A percentile compares a stretch with the other conserved stretches of the same genome.
phyloP scores from a whole-genome alignment of 2,113 vertebrate genomes.

The Odocoileus hemionus region DNA sequence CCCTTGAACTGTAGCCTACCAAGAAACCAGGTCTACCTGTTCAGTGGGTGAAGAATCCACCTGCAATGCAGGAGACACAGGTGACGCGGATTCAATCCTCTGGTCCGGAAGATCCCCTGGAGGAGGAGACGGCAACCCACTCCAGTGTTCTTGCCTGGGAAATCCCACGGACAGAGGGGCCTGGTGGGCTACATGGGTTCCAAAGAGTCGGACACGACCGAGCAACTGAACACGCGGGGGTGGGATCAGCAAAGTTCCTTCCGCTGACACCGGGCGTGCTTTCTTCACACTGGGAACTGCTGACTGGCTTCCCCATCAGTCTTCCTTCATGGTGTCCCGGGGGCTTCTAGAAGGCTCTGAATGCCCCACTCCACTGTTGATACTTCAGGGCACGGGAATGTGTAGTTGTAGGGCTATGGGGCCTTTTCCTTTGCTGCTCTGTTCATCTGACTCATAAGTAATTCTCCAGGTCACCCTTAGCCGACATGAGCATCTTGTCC shows the following conservation, averaged over 20 bases:
- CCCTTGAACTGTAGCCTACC: neutral
- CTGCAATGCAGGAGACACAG: neutral
- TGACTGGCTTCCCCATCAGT: neutral
- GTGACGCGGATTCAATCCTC: accelerated
- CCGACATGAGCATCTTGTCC: neutral
- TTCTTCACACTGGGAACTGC: neutral
- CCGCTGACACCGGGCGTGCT: neutral
- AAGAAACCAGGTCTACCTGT: neutral
- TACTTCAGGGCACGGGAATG: neutral
- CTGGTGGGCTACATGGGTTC: neutral
- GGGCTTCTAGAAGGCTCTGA: neutral
- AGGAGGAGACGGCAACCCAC: neutral
- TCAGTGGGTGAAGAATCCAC: neutral
- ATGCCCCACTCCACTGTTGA: neutral
- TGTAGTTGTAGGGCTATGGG: neutral
- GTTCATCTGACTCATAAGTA: neutral
- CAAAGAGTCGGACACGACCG: neutral
- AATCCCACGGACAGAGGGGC: neutral
- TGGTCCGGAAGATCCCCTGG: neutral
- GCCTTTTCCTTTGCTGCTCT: neutral
- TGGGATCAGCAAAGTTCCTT: neutral
- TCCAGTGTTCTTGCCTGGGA: neutral
- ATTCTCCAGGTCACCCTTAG: neutral
- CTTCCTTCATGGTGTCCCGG: neutral
- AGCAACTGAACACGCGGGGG: neutral